Conservation (phyloP, 2,113 vertebrate species). For the Mandrillus leucophaeus region DNA sequence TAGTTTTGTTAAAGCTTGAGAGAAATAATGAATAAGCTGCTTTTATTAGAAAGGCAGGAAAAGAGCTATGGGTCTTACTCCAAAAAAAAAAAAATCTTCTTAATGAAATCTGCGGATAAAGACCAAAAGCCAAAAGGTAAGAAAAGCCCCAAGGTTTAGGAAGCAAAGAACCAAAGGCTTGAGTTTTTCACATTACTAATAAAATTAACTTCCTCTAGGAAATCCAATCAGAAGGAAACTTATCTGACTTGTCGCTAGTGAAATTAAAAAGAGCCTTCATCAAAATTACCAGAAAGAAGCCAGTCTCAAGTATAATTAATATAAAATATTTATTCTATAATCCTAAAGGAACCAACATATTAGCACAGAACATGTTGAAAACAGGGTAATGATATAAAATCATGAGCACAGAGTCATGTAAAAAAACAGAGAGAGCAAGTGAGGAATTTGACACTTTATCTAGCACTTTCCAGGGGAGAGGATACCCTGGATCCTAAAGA, state of each 20-base stretch:
- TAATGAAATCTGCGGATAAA: slow-evolving; percentile 53
- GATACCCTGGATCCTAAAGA: neutral
- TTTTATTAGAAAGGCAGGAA: slow-evolving; percentile 51
- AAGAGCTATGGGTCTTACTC: slow-evolving; percentile 35
- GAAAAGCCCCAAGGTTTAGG: neutral
- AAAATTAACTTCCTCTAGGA: slow-evolving; percentile 42
- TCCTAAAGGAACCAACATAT: neutral
- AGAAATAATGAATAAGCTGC: slow-evolving; percentile 23
- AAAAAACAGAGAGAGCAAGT: neutral
- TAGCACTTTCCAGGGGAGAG: neutral
- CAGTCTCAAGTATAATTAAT: slow-evolving; percentile 27
- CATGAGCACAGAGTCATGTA: neutral
- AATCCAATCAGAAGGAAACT: slow-evolving; percentile 17
- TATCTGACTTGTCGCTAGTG: neutral
- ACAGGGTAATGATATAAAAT: neutral
- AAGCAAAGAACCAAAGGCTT: neutral
- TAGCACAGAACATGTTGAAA: slow-evolving; percentile 19
- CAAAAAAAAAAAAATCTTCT: slow-evolving; percentile 56
- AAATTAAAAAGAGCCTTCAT: slow-evolving; percentile 40
- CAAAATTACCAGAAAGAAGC: neutral
- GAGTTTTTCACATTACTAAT: slow-evolving; percentile 3
- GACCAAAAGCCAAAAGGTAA: slow-evolving; percentile 28
- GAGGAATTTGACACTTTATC: neutral
- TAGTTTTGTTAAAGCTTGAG: slow-evolving; percentile 52
- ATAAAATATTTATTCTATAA: neutral